Evolutionary conservation across 2,113 vertebrate genomes (phyloP), one percentile per base, ranked within the genome.

Genomic region (Atherinomorus stipes): DNA sequence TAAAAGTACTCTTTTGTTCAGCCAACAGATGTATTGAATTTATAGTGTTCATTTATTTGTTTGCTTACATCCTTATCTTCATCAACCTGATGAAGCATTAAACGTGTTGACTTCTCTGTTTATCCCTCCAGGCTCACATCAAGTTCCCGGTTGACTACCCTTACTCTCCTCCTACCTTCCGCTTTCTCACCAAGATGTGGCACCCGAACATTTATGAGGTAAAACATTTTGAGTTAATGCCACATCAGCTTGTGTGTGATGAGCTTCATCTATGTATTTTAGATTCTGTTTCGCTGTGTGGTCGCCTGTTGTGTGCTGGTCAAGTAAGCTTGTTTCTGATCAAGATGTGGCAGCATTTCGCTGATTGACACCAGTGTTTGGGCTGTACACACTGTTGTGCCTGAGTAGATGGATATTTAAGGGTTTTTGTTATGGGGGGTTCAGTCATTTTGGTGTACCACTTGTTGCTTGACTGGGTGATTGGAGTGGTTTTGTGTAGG

Each of bases 181-280:
- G 97, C 85, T 99, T 99, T 85, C 95, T 99, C 92, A 99, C 98
- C 86, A 99, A 99, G 95, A 99, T 99, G 98, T 99, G 98, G 98
- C 98, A 99, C 67, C 98, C 98, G 78, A 99, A 99, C 93, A 98
- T 99, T 87, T 99, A 99, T 80, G 98, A 99, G 96, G 98, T 99
- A 94, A 95, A 37, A 56, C 7, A 18, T n/a, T 58, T 31, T 31
- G 4, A 23, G 7, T 40, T 52, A 13, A 10, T 44, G 31, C 31
- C 9, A 34, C 31, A 34, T 34, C 8, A 34, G 18, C 15, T 54
- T 16, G 5, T 54, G 12, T 54, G 5, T 34, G 5, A 8, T 34
- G 31, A 34, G 31, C 31, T 34, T 54, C 25, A 19, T 54, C 5
- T 8, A 16, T 19, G 16, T 2, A 6, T 31, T 56, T 34, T 34